Base-by-base conservation (phyloP, 2,888 invertebrate species). In the Acleris literana region DNA sequence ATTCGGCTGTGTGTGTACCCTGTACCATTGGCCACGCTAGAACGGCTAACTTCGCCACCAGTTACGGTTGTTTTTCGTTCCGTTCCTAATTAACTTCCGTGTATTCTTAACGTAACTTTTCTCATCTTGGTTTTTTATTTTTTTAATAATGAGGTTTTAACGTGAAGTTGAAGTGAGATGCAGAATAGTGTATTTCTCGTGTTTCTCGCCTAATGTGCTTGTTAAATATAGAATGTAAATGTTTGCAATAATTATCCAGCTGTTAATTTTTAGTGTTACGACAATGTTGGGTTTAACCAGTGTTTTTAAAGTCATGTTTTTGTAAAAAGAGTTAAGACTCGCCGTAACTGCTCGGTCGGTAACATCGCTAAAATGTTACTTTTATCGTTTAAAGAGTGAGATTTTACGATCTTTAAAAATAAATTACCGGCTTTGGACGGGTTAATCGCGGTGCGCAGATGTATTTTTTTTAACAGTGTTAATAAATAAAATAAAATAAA, bases 31-130 rank as follows among this genome's bases (percentile, higher is more conserved):
- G 90, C 90, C 88, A 86, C 87, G 87, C 87, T 93, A 93, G 93
- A 93, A 91, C 92, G 92, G 88, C 92, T 81, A 93, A 92, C 93
- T 90, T 92, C 93, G 93, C 91, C 92, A 91, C 87, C 92, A 92
- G 93, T 90, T 89, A 93, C 93, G 93, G 93, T 93, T 93, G 93
- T 93, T 93, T 92, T 92, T 91, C 91, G 92, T 88, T 91, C 90
- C 87, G 87, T 86, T 90, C 86, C 87, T 93, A 92, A 92, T 93
- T 93, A 92, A 91, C 91, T 92, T 92, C 89, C 91, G 91, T 91
- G 87, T 88, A 90, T 91, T 90, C 90, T 91, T 86, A 85, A 90
- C 88, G 88, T 88, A 91, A 92, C 92, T 92, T 92, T 92, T 91
- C 88, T 90, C 92, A 91, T 92, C 90, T 88, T 86, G 85, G 82